Evolutionary conservation across 1,140 invertebrate genomes (phyloP).

Genomic region (Penaeus chinensis): DNA sequence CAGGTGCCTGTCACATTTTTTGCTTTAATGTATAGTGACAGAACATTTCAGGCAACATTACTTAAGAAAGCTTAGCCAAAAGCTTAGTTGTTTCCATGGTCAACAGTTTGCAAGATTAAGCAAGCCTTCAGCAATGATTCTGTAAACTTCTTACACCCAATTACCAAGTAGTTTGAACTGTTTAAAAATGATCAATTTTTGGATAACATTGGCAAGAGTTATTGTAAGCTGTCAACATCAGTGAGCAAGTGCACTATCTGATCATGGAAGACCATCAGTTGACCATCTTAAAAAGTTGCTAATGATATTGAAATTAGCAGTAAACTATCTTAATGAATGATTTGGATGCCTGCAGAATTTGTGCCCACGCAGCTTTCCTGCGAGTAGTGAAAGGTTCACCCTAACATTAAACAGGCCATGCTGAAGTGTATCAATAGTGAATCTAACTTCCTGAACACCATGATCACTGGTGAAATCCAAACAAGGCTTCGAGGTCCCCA

Average conservation of each 20-base stretch:
- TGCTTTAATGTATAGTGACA: too few species aligned
- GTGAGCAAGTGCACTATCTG: neutral
- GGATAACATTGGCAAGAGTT: neutral
- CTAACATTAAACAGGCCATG: neutral
- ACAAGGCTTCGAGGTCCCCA: too few species aligned
- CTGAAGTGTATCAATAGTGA: neutral
- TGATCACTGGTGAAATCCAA: neutral
- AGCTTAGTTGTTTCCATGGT: neutral
- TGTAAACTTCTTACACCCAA: neutral
- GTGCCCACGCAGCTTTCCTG: neutral
- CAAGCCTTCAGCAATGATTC: neutral
- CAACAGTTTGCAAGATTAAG: neutral
- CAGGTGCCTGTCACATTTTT: too few species aligned
- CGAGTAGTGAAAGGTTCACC: neutral
- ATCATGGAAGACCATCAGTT: neutral
- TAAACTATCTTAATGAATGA: neutral
- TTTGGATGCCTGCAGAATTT: neutral
- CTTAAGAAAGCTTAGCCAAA: neutral
- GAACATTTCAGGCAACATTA: too few species aligned
- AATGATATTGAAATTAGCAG: neutral
- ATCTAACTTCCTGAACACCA: neutral
- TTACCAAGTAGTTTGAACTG: neutral
- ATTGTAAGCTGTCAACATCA: neutral
- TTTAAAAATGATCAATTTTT: neutral
- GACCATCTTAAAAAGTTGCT: neutral